These are phyloP conservation scores for Tiphia femorata DNA, from an alignment of 2,888 invertebrate species.

Conservation along the genomic window DNA sequence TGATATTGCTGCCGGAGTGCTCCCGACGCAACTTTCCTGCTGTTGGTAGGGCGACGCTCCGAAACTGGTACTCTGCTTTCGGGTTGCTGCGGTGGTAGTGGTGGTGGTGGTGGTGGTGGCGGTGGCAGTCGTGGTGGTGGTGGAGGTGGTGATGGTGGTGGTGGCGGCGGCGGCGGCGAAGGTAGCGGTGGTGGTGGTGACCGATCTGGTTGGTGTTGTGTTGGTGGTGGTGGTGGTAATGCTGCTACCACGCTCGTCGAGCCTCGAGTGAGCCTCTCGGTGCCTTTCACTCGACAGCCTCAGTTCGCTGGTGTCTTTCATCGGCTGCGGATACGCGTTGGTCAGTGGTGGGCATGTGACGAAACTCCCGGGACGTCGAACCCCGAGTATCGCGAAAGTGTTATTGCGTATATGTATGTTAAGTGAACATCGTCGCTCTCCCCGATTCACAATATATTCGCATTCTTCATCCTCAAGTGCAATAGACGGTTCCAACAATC, in stretches of 20 bases:
- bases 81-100: not conserved
- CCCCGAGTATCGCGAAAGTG: slow-evolving; percentile 15
- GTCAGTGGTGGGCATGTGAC: too few relatives aligned
- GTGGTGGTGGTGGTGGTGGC: not conserved
- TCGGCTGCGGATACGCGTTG: slow-evolving; percentile 44
- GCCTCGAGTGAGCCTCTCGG: slow-evolving; percentile 26
- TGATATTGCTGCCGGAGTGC: slow-evolving; percentile 13
- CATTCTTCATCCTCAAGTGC: too few relatives aligned
- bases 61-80: too few relatives aligned
- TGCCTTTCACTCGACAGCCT: slow-evolving; percentile 54
- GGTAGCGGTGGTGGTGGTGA: not conserved
- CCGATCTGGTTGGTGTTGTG: not conserved
- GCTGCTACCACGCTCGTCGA: slow-evolving; percentile 13
- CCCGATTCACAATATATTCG: too few relatives aligned
- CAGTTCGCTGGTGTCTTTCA: slow-evolving; percentile 58
- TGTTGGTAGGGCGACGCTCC: too few relatives aligned
- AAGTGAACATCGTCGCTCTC: too few relatives aligned
- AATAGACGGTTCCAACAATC: too few relatives aligned
- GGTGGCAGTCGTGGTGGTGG: not conserved
- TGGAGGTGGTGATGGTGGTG: slow-evolving; percentile 4
- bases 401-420: too few relatives aligned
- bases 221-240: not conserved
- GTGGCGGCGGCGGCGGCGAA: not conserved
- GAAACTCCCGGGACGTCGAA: slow-evolving; percentile 8
- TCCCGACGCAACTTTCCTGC: too few relatives aligned